Base-by-base conservation (phyloP, 2,797 vertebrate species). In the Austrolebias charrua region DNA sequence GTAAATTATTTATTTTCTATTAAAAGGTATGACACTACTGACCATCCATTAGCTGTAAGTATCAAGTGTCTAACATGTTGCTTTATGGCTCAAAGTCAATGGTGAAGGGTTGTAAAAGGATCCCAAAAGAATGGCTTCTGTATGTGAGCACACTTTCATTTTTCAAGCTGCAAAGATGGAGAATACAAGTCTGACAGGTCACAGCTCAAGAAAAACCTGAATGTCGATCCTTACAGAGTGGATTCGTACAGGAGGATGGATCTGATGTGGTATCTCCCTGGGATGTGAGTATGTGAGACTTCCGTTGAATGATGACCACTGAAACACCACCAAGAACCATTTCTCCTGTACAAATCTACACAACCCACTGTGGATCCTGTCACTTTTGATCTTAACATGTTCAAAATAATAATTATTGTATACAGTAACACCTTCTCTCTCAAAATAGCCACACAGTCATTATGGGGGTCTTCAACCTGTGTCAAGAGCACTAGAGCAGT, bases 1-100 rank as follows among this genome's bases (percentile, higher is more conserved):
- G 29, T 5, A 49, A 40, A 40, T 69, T 65, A 77, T 64, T 38
- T 76, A 24, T 24, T 24, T 24, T 24, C 24, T 24, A 24, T 44
- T 67, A 64, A 69, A 55, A 60, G 42, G 18, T 18, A 13, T 6
- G 15, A 19, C 33, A 42, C 20, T 13, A 43, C 31, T 42, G 47
- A 20, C 67, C 38, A 57, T 55, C 66, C 12, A 45, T 31, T n/a
- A 59, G 24, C n/a, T 29, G 35, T 12, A 42, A 1, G 15, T 24
- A 13, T 18, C 16, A 15, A 62, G 45, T 28, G 29, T 19, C 14
- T 51, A 19, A n/a, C 19, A 7, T 2, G 51, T 16, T 57, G 31
- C 38, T 59, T 46, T n/a, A 18, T n/a, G 11, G 24, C 8, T 43
- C 8, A 62, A 49, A 38, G 29, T 12, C 29, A 63, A 61, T 15